Conservation (phyloP, 2,797 vertebrate genomes). For the Pachyuromys duprasi region DNA sequence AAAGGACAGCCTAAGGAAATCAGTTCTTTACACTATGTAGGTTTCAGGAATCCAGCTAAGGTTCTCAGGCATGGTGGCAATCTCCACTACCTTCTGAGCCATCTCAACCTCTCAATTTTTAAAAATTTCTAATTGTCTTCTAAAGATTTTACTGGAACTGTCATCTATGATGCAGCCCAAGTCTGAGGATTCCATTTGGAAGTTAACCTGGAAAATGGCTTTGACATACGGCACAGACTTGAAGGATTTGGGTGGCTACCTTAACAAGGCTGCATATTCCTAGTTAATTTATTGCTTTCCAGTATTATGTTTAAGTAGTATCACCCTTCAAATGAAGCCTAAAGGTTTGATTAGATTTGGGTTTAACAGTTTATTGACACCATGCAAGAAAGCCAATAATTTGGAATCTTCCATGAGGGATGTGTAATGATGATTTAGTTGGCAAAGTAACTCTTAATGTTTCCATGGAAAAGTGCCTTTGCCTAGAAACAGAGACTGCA, state of each 20-base stretch:
- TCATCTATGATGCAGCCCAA: background rate
- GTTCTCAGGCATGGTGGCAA: background rate
- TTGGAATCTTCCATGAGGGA: background rate
- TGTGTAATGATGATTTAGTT: background rate
- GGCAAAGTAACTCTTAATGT: background rate
- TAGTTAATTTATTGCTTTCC: background rate
- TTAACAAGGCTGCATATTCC: background rate
- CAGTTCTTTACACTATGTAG: background rate
- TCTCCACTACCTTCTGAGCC: background rate
- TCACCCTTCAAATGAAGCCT: slow-evolving; percentile 33
- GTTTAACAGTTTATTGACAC: slow-evolving; percentile 10
- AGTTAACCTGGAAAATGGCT: slow-evolving; percentile 30
- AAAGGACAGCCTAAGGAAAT: background rate
- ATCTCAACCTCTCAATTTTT: background rate
- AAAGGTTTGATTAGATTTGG: background rate
- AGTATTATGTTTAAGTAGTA: slow-evolving; percentile 3
- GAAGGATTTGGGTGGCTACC: background rate
- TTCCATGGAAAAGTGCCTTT: background rate
- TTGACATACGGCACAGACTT: background rate
- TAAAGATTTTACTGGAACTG: background rate
- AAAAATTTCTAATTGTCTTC: background rate
- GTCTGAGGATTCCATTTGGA: background rate
- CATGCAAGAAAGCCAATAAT: background rate
- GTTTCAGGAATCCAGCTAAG: background rate
- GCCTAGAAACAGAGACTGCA: background rate